Evolutionary conservation across 2,113 vertebrate genomes (phyloP).

Genomic region (Odocoileus hemionus): DNA sequence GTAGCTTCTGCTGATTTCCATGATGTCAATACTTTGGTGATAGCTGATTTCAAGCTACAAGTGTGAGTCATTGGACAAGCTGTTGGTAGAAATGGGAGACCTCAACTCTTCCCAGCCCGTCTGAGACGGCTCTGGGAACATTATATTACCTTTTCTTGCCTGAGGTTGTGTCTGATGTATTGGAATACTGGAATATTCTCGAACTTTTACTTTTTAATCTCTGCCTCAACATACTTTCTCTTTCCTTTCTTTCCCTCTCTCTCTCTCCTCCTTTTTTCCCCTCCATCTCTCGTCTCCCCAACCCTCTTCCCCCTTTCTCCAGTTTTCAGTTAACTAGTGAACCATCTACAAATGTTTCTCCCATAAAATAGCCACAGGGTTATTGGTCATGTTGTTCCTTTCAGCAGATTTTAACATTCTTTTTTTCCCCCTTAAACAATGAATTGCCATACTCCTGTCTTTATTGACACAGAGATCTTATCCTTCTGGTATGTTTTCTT

Average conservation of each 20-base stretch:
- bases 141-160: not conserved
- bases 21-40: not conserved
- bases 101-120: not conserved
- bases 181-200: not conserved
- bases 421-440: not conserved
- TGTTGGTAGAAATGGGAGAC: not conserved
- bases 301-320: not conserved
- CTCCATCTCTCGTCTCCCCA: fast-evolving
- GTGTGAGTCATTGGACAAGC: too few species aligned
- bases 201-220: not conserved
- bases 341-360: not conserved
- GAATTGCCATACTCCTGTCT: not conserved
- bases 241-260: not conserved
- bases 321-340: not conserved
- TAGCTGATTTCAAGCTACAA: not conserved
- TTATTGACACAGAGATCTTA: not conserved
- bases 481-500: not conserved
- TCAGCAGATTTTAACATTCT: not conserved
- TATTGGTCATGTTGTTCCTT: not conserved
- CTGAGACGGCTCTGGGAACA: fast-evolving
- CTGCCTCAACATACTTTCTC: not conserved
- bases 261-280: fast-evolving
- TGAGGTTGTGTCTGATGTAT: not conserved
- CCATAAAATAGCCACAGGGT: fast-evolving
- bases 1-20: not conserved